These are phyloP conservation scores for Saturnia pavonia DNA, from an alignment of 2,888 invertebrate genomes.

Conservation along the genomic window DNA sequence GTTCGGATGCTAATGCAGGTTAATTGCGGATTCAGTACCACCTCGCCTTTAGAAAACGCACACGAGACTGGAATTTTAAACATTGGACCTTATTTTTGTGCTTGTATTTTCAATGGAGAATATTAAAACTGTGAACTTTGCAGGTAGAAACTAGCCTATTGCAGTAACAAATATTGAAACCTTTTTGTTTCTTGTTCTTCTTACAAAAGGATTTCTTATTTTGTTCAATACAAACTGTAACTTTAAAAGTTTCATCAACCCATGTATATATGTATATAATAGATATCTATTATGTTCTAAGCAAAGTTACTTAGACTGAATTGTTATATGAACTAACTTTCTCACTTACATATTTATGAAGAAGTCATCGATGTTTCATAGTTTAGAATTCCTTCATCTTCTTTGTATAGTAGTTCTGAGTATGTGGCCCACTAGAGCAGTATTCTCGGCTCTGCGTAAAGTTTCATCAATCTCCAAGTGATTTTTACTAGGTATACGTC, in stretches of 20 bases:
- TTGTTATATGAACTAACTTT: background rate
- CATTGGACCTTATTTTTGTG: conserved; percentile 25
- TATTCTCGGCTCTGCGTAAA: too few species aligned
- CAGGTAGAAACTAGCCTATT: background rate
- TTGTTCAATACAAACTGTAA: background rate
- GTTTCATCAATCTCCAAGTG: too few species aligned
- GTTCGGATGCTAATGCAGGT: conserved; percentile 68
- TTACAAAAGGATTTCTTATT: background rate
- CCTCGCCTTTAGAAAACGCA: conserved; percentile 61
- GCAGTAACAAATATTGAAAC: background rate
- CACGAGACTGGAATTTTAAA: conserved; percentile 58
- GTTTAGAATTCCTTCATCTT: background rate
- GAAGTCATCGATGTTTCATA: background rate
- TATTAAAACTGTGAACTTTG: conserved; percentile 5
- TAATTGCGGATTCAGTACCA: conserved; percentile 71
- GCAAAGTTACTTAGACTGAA: background rate
- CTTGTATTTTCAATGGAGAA: conserved; percentile 16
- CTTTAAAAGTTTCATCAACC: background rate
- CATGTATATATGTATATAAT: too few species aligned
- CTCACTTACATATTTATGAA: background rate
- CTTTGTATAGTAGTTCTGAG: background rate
- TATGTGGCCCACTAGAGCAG: too few species aligned
- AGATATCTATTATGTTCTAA: background rate
- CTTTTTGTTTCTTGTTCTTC: background rate
- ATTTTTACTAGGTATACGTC: too few species aligned